A percentile compares a stretch with the other conserved stretches of the same genome.
phyloP scores from a whole-genome alignment of 2,797 vertebrate species.

The Lophotriccus pileatus region DNA sequence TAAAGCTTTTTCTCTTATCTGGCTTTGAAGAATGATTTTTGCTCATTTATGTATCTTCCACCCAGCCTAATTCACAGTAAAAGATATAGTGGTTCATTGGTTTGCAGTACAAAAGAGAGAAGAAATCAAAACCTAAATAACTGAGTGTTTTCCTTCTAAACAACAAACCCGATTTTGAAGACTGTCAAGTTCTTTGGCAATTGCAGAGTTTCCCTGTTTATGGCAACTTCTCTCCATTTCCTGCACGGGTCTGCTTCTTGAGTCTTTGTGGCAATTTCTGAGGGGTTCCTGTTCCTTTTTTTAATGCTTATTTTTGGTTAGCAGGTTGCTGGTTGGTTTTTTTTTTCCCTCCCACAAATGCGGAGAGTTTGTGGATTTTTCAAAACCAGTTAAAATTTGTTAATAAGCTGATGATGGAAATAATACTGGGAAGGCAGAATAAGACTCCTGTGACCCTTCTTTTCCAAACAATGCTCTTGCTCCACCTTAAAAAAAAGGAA shows the following conservation, averaged over 20 bases:
- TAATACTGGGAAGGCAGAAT: neutral
- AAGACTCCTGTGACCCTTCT: neutral
- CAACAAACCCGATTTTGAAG: neutral
- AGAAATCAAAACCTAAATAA: neutral
- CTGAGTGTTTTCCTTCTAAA: neutral
- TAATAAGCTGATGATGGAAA: neutral
- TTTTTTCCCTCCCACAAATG: neutral
- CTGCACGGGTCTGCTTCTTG: neutral
- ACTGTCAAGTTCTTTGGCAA: neutral
- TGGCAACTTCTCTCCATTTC: neutral
- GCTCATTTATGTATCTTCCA: neutral
- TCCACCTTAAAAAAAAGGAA: constrained; percentile 10
- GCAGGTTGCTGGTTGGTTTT: neutral
- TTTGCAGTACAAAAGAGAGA: neutral
- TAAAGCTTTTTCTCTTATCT: neutral
- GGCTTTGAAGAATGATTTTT: neutral
- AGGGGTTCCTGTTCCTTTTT: neutral
- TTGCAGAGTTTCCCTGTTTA: neutral
- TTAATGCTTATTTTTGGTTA: neutral
- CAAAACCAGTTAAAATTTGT: neutral
- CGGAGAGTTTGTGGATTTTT: neutral
- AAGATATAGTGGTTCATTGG: neutral
- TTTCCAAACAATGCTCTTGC: neutral
- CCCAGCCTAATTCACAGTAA: neutral
- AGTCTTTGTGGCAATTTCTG: neutral